Evolutionary conservation across 2,797 vertebrate species (phyloP).

Genomic region (Discoglossus pictus): DNA sequence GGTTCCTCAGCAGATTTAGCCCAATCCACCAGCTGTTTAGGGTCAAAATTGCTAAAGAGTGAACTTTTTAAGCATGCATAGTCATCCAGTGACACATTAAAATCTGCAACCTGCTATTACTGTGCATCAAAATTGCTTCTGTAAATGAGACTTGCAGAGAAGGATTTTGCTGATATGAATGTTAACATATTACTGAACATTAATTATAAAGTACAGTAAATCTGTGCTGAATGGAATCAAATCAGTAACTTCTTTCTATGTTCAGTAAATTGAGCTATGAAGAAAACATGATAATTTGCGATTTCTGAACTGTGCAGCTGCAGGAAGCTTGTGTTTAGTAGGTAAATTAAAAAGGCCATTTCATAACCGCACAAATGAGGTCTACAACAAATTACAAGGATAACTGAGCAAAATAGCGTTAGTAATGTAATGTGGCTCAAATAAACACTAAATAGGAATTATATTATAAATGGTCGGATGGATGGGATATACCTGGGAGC

Average conservation of each 20-base stretch:
- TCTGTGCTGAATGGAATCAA: not conserved
- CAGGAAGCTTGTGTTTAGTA: no score
- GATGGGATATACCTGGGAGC: no score
- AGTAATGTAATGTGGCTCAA: no score
- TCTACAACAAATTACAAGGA: no score
- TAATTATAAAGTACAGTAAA: slow-evolving; percentile 1
- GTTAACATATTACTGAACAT: slow-evolving; percentile 3
- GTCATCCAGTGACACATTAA: not conserved
- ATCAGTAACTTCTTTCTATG: not conserved
- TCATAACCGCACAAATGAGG: no score
- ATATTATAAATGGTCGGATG: no score
- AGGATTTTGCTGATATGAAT: not conserved
- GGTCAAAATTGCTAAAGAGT: not conserved
- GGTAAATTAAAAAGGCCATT: no score
- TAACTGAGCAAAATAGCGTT: no score
- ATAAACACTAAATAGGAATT: no score
- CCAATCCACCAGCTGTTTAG: slow-evolving; percentile 3
- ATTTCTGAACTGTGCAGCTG: not conserved
- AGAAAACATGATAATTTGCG: not conserved
- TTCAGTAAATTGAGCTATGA: not conserved
- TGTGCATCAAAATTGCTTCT: slow-evolving; percentile 5
- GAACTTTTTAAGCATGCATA: slow-evolving; percentile 12
- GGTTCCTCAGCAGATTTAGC: not conserved
- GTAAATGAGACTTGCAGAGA: not conserved
- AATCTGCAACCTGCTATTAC: slow-evolving; percentile 3